A percentile compares a stretch with the other conserved stretches of the same genome.
phyloP scores from a whole-genome alignment of 2,113 vertebrate genomes.

The Plotosus lineatus region DNA sequence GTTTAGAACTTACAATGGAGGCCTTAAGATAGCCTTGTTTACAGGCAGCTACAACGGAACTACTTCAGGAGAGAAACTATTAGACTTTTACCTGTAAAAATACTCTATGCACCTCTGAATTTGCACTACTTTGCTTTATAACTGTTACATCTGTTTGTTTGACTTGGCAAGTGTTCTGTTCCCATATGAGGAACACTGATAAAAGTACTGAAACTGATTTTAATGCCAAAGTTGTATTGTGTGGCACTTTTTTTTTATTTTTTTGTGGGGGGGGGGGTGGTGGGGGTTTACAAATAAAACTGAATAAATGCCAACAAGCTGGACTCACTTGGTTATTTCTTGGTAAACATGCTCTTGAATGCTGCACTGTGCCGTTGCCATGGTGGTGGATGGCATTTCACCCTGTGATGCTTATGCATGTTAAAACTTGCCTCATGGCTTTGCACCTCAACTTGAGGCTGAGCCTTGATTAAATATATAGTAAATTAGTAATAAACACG shows the following conservation, averaged over 20 bases:
- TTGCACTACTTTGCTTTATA: background rate
- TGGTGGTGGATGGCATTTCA: too few relatives aligned
- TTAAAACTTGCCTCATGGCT: too few relatives aligned
- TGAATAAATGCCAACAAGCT: background rate
- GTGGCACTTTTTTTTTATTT: background rate
- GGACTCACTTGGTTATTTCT: too few relatives aligned
- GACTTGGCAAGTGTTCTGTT: background rate
- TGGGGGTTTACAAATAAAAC: constrained; percentile 12
- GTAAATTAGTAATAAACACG: constrained; percentile 62
- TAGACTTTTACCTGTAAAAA: too few relatives aligned
- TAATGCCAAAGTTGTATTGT: background rate
- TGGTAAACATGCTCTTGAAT: too few relatives aligned
- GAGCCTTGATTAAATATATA: background rate
- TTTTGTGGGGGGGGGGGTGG: too few relatives aligned
- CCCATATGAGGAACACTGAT: background rate
- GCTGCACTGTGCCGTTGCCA: too few relatives aligned
- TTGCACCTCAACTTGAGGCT: too few relatives aligned
- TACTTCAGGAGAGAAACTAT: background rate
- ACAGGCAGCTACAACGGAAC: background rate
- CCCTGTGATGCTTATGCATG: too few relatives aligned
- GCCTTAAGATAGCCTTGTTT: background rate
- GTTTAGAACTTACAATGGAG: background rate
- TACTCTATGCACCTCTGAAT: too few relatives aligned
- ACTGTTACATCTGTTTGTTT: constrained; percentile 1
- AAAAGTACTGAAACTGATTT: background rate